Conservation (phyloP, 2,113 vertebrate genomes). For the Oostethus manadensis region DNA sequence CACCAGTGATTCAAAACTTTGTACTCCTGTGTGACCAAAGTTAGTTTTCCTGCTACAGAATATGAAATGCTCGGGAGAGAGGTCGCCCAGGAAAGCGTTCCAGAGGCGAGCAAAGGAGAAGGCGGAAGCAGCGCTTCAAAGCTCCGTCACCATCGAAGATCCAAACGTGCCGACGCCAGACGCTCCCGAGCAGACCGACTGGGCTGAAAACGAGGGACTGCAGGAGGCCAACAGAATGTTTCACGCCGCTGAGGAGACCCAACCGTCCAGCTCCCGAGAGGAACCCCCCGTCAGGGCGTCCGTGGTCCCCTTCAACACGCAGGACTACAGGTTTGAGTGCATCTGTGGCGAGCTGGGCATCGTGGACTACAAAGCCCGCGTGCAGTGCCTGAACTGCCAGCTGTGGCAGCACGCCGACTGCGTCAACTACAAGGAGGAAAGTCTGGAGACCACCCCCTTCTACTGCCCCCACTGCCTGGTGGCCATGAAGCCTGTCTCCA, state of each 20-base stretch:
- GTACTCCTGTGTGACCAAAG: not conserved
- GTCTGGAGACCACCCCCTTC: constrained; percentile 84
- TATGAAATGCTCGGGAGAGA: constrained; percentile 32
- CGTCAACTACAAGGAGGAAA: constrained; percentile 93
- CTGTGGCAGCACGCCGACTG: constrained; percentile 96
- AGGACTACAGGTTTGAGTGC: constrained; percentile 91
- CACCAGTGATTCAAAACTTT: not conserved
- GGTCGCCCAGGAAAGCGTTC: constrained; percentile 56
- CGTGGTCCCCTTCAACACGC: constrained; percentile 74
- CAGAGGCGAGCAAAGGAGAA: constrained; percentile 63
- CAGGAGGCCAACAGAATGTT: not conserved
- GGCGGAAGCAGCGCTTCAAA: constrained; percentile 51
- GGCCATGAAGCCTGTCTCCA: constrained; percentile 91
- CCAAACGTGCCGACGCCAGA: constrained; percentile 14
- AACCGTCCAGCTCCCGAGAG: constrained; percentile 4
- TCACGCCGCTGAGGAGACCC: not conserved
- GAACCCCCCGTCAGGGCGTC: constrained; percentile 53
- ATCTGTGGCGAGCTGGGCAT: constrained; percentile 91
- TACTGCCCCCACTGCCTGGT: constrained; percentile 98
- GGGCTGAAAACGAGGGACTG: constrained; percentile 14
- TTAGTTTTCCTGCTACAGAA: constrained; percentile 36
- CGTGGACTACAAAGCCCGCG: constrained; percentile 86
- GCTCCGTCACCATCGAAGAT: constrained; percentile 45
- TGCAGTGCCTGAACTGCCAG: constrained; percentile 92
- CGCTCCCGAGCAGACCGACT: not conserved